These are phyloP conservation scores for Lasioglossum calceatum DNA, from an alignment of 2,888 invertebrate genomes.

Conservation along the genomic window DNA sequence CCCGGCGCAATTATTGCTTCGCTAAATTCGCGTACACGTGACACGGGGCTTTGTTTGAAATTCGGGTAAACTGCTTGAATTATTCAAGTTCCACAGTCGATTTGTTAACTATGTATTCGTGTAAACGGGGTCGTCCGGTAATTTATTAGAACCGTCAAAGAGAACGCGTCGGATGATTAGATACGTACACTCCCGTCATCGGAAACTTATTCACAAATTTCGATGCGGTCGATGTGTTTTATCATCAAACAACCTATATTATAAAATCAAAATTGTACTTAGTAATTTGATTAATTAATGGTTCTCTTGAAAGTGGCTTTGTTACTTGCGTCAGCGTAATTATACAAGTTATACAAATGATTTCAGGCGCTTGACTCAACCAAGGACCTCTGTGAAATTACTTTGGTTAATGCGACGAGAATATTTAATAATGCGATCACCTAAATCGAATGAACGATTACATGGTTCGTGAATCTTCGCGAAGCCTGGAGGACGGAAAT, in stretches of 20 bases:
- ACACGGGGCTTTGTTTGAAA: slow-evolving; percentile 52
- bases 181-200: not conserved
- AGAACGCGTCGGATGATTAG: slow-evolving; percentile 25
- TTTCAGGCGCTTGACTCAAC: not conserved
- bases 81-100: slow-evolving; percentile 56
- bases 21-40: slow-evolving; percentile 47
- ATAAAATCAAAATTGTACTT: too few relatives aligned
- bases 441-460: not conserved
- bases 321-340: too few relatives aligned
- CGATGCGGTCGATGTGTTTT: too few relatives aligned
- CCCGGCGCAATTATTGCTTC: slow-evolving; percentile 57
- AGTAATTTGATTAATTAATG: too few relatives aligned
- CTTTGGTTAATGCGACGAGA: not conserved
- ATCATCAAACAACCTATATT: too few relatives aligned
- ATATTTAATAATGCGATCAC: not conserved
- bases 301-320: too few relatives aligned
- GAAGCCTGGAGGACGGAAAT: not conserved
- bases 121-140: slow-evolving; percentile 35
- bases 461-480: not conserved
- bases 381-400: not conserved
- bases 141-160: slow-evolving; percentile 42
- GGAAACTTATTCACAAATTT: too few relatives aligned
- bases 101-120: slow-evolving; percentile 52
- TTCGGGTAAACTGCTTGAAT: slow-evolving; percentile 52
- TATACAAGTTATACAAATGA: not conserved